Evolutionary conservation across 2,797 vertebrate genomes (phyloP), one percentile per base, ranked within the genome.

Genomic region (Thalassophryne amazonica): DNA sequence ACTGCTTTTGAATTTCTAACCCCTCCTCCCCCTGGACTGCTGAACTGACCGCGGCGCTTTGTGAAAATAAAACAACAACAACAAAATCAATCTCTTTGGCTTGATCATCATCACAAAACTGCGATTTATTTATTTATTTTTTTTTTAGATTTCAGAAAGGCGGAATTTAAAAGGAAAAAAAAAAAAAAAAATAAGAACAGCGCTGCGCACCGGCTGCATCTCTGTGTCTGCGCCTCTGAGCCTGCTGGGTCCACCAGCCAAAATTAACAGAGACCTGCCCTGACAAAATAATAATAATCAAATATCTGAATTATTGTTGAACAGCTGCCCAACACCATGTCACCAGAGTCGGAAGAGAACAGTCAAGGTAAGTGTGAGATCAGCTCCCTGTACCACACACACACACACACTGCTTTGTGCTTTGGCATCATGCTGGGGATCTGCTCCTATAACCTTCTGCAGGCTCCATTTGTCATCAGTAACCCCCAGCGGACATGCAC

Each of bases 1-100:
- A 93, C 86, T 93, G 92, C 86, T 93, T 93, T 79, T 93, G 92
- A 93, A 81, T 88, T 73, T 60, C 48, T n/a, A n/a, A n/a, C n/a
- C n/a, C n/a, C n/a, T n/a, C n/a, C 32, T 13, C 72, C 60, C 54
- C 49, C 53, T 76, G 73, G 60, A 55, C 76, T 73, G 78, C 80
- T 77, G 50, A 73, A 73, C 73, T 70, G 82, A 81, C 81, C 73
- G 85, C 86, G 80, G 78, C 80, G 84, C 81, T 86, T 85, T 80
- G 73, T 81, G 69, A 80, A 75, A 47, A 14, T 50, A 60, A n/a
- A n/a, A n/a, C n/a, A n/a, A n/a, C n/a, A n/a, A n/a, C n/a, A n/a
- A n/a, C n/a, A n/a, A n/a, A 74, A 74, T 72, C 49, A 60, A 73
- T 87, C 85, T 81, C 73, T 82, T 19, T 48, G 68, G 73, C 73